Conservation (phyloP, 2,797 vertebrate genomes). For the Serranus cabrilla region DNA sequence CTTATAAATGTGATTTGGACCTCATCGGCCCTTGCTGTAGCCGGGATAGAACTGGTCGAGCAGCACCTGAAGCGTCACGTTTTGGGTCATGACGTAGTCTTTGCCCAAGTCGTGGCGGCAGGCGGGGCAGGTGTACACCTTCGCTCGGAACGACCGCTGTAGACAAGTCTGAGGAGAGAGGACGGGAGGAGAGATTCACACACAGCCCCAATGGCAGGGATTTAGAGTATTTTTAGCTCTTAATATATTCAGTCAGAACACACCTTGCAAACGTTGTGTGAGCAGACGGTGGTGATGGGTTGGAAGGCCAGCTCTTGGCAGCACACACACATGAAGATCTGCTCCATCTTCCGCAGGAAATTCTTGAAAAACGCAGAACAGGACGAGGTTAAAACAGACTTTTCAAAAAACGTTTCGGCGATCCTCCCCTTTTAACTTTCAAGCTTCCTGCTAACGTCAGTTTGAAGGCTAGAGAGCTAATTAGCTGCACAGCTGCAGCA, state of each 20-base stretch:
- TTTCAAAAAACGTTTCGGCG: background rate
- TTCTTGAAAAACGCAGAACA: conserved; percentile 83
- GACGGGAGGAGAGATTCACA: background rate
- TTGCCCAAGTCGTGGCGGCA: conserved; percentile 97
- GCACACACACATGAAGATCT: conserved; percentile 99
- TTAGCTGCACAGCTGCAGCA: background rate
- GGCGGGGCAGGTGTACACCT: conserved; percentile 97
- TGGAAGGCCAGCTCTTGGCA: conserved; percentile 98
- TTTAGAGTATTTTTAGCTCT: background rate
- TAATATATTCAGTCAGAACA: conserved; percentile 31
- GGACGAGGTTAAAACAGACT: background rate
- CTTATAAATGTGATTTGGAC: conserved; percentile 50
- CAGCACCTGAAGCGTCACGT: conserved; percentile 94
- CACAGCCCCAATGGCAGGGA: background rate
- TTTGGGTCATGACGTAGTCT: conserved; percentile 94
- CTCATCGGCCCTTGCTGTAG: conserved; percentile 99
- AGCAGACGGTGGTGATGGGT: conserved; percentile 96
- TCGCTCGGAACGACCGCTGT: conserved; percentile 96
- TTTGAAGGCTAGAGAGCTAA: background rate
- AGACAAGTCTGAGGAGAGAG: conserved; percentile 90
- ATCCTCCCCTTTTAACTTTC: background rate
- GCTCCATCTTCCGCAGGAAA: conserved; percentile 97
- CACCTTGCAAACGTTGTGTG: conserved; percentile 99
- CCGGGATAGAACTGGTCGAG: conserved; percentile 99
- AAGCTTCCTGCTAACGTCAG: background rate